Conservation (phyloP, 2,797 vertebrate genomes). For the Enteromius afrohamiltoni region DNA sequence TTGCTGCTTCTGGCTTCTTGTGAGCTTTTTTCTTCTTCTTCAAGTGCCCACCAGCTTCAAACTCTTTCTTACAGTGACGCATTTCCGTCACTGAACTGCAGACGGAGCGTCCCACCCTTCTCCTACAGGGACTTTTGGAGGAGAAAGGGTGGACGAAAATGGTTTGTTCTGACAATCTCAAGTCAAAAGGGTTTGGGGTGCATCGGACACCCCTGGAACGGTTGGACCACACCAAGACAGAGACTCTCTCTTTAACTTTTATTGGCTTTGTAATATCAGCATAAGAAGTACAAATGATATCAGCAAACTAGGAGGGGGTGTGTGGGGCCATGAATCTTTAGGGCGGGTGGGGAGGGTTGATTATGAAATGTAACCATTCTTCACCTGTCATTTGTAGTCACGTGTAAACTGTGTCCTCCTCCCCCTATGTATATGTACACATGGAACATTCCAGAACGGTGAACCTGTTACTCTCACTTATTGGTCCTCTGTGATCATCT, state of each 20-base stretch:
- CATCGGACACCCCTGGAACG: slow-evolving; percentile 55
- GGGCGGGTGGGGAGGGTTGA: slow-evolving; percentile 67
- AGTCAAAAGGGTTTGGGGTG: slow-evolving; percentile 68
- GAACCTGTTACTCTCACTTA: slow-evolving; percentile 75
- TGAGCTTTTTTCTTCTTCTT: slow-evolving; percentile 87
- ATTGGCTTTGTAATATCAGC: slow-evolving; percentile 74
- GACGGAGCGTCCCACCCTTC: slow-evolving; percentile 63
- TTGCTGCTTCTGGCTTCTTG: slow-evolving; percentile 90
- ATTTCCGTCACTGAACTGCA: slow-evolving; percentile 78
- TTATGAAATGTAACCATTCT: slow-evolving; percentile 78
- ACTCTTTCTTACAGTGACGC: slow-evolving; percentile 87
- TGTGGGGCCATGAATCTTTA: slow-evolving; percentile 52
- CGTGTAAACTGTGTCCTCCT: slow-evolving; percentile 91
- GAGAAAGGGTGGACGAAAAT: slow-evolving; percentile 69
- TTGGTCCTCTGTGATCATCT: slow-evolving; percentile 82
- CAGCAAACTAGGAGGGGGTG: slow-evolving; percentile 62
- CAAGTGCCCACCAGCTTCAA: slow-evolving; percentile 98
- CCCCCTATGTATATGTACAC: slow-evolving; percentile 87
- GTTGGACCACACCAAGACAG: slow-evolving; percentile 64
- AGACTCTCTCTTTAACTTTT: slow-evolving; percentile 69
- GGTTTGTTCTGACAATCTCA: slow-evolving; percentile 91
- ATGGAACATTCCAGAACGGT: slow-evolving; percentile 87
- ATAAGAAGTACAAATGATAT: slow-evolving; percentile 73
- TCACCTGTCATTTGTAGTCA: slow-evolving; percentile 91
- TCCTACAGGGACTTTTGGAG: slow-evolving; percentile 66